Evolutionary conservation across 2,113 vertebrate genomes (phyloP).

Genomic region (Campylomormyrus numenius): DNA sequence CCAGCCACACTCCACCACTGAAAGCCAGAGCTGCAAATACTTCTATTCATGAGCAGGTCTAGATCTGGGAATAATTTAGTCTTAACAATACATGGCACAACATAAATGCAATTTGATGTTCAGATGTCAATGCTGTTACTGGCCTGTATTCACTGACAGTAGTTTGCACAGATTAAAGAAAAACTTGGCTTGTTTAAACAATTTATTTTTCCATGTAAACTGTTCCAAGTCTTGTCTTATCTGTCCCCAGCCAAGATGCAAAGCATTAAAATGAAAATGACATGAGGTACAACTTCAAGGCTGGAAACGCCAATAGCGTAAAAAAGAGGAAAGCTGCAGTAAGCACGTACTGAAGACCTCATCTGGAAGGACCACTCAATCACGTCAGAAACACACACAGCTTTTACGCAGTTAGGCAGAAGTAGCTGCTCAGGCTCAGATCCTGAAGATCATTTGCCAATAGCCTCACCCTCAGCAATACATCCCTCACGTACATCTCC

Average conservation of each 20-base stretch:
- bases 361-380: background rate
- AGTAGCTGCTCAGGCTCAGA: background rate
- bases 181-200: background rate
- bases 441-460: background rate
- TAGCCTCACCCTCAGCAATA: background rate
- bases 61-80: background rate
- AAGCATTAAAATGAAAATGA: background rate
- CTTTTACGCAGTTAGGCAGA: background rate
- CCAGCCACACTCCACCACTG: background rate
- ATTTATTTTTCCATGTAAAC: background rate
- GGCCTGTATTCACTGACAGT: background rate
- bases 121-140: background rate
- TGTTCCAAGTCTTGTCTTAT: background rate
- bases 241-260: background rate
- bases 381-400: background rate
- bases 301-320: background rate
- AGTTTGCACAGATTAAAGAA: background rate
- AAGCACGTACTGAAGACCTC: background rate
- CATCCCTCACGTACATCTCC: background rate
- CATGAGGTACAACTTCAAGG: background rate
- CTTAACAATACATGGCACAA: background rate
- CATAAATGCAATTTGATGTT: background rate
- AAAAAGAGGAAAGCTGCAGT: background rate
- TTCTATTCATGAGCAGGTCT: background rate
- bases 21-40: background rate